phyloP scores from a whole-genome alignment of 1,140 invertebrate species.

The Leptoteleia sp. region DNA sequence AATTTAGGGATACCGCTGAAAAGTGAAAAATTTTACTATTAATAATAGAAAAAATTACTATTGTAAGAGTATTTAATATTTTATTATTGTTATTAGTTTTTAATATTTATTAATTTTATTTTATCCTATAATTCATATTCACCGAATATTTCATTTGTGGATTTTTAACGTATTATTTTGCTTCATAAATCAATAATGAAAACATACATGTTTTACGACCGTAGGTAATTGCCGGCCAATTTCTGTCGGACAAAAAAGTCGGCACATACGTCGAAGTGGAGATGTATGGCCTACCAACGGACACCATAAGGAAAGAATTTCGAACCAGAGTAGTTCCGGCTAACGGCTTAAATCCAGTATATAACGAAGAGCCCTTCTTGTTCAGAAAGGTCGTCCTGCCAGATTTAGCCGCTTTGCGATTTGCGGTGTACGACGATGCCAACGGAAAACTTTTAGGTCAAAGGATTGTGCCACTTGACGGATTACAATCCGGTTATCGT shows the following conservation, averaged over 20 bases:
- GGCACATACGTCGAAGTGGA: constrained; percentile 99
- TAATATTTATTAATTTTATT: too few species aligned
- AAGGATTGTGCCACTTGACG: constrained; percentile 97
- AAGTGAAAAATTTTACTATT: too few species aligned
- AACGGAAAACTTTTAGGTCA: constrained; percentile 98
- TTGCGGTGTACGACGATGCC: constrained; percentile 98
- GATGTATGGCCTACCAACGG: constrained; percentile 99
- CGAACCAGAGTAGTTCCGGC: constrained; percentile 96
- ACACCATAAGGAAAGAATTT: constrained; percentile 99
- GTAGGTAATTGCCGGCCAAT: constrained; percentile 99
- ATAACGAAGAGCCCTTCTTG: constrained; percentile 98
- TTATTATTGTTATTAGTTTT: too few species aligned
- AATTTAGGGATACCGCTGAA: too few species aligned
- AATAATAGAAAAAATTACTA: too few species aligned
- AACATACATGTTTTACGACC: too few species aligned
- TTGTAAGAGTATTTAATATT: too few species aligned
- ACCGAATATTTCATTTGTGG: too few species aligned
- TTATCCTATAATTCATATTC: too few species aligned
- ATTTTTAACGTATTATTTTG: too few species aligned
- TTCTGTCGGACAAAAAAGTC: constrained; percentile 99
- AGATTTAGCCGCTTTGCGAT: constrained; percentile 97
- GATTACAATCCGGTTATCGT: constrained; percentile 97
- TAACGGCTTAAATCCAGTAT: constrained; percentile 98
- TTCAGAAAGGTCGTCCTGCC: constrained; percentile 99
- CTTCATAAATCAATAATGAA: too few species aligned